Conservation (phyloP, 2,113 vertebrate species). For the Neogale vison region DNA sequence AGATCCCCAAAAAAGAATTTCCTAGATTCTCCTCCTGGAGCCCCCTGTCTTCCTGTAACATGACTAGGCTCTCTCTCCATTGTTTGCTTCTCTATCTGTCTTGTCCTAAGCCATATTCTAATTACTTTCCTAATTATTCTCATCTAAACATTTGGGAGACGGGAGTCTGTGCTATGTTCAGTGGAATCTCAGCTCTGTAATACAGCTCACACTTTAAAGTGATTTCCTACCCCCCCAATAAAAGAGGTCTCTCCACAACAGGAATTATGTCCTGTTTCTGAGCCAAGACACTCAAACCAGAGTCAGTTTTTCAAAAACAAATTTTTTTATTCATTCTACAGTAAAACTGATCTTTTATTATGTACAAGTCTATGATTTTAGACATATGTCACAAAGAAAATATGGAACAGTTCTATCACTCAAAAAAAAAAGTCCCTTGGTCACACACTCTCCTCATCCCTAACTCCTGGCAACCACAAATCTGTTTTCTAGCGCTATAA, state of each 20-base stretch:
- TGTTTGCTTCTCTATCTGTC: neutral
- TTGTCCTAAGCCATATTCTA: neutral
- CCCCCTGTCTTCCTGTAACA: neutral
- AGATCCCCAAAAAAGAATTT: neutral
- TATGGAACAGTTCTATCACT: neutral
- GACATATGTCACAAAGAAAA: constrained; percentile 19
- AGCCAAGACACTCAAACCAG: neutral
- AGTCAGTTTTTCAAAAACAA: neutral
- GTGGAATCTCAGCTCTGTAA: neutral
- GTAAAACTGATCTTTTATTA: neutral
- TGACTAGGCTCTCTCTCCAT: neutral
- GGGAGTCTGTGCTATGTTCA: neutral
- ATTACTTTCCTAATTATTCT: neutral
- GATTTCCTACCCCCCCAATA: neutral
- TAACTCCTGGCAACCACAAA: neutral
- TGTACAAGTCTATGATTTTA: neutral
- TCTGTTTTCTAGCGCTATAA: neutral
- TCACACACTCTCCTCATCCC: neutral
- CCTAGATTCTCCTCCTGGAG: neutral
- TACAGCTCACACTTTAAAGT: neutral
- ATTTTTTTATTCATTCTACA: neutral
- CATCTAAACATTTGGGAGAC: neutral
- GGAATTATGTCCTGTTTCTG: neutral
- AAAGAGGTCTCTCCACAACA: neutral
- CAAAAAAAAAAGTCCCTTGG: neutral